phyloP scores from a whole-genome alignment of 2,797 vertebrate genomes.

The Stomatorhinus walkeri region DNA sequence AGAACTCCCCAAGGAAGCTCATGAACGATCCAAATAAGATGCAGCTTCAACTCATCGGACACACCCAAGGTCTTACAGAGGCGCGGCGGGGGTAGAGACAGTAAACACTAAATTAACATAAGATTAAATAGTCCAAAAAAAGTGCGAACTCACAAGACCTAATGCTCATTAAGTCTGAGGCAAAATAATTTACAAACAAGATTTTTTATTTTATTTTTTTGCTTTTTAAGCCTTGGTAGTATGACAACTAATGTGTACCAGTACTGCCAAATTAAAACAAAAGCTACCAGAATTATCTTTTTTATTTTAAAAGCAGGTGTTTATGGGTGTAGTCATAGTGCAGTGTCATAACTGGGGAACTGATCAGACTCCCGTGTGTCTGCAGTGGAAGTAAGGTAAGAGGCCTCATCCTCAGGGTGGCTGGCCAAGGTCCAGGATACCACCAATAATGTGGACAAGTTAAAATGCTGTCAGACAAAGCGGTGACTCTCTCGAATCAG shows the following conservation, averaged over 20 bases:
- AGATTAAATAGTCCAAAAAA: slow-evolving; percentile 51
- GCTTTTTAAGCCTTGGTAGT: slow-evolving; percentile 43
- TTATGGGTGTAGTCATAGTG: not conserved
- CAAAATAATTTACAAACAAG: slow-evolving; percentile 67
- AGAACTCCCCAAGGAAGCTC: slow-evolving; percentile 6
- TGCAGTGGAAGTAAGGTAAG: not conserved
- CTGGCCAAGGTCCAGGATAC: too few species aligned
- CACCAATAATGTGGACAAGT: not conserved
- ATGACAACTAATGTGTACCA: slow-evolving; percentile 47
- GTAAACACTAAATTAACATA: slow-evolving; percentile 57
- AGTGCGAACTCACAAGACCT: slow-evolving; percentile 48
- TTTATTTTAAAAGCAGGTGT: slow-evolving; percentile 8
- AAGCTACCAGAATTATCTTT: slow-evolving; percentile 27
- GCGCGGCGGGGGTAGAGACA: slow-evolving; percentile 40
- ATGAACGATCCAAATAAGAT: slow-evolving; percentile 28
- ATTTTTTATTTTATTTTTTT: slow-evolving; percentile 36
- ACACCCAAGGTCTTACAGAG: slow-evolving; percentile 34
- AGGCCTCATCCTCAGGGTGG: not conserved
- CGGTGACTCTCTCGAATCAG: not conserved
- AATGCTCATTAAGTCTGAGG: slow-evolving; percentile 42
- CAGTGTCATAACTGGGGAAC: slow-evolving; percentile 26
- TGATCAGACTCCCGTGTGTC: slow-evolving; percentile 35
- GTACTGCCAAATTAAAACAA: slow-evolving; percentile 35
- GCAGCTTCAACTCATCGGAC: slow-evolving; percentile 28
- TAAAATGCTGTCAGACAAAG: slow-evolving; percentile 12